Base-by-base conservation (phyloP, 2,113 vertebrate species). In the Gadus chalcogrammus region DNA sequence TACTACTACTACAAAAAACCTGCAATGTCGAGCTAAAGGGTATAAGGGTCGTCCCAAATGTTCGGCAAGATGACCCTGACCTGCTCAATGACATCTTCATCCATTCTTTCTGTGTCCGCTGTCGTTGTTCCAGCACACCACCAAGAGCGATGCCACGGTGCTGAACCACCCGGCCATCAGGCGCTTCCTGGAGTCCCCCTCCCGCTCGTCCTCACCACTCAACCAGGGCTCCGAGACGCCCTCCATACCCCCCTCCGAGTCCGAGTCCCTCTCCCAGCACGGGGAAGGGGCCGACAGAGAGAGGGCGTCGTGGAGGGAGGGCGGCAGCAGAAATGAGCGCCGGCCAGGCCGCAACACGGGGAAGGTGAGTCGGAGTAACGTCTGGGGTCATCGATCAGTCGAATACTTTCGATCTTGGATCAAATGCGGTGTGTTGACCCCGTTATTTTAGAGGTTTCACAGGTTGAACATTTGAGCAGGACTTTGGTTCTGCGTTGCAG, bases 81-180 rank as follows among this genome's bases (percentile, higher is more conserved):
- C 42, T 9, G 42, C 42, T 48, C 2, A 48, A 48, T 48, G 42
- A 35, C 12, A 8, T 48, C 42, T 48, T 11, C 1, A 48, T 48
- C 8, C 8, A 48, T 48, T 9, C 8, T 15, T 35, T 67, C 3
- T 15, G 75, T 4, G 64, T 22, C 81, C 59, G 42, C 12, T 7
- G 42, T 42, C 12, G 42, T 42, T 42, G 42, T 77, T 18, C 15
- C 17, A 85, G 63, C 82, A 98, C 92, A 88, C 90, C 13, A 85
- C 93, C 53, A 96, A 94, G 84, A 89, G 90, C 27, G 97, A 99
- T 79, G 64, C 93, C 0, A 93, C 93, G 24, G 91, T 94, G 82
- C 90, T 99, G 76, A 98, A 99, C 88, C 97, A 99, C 85, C 97
- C 97, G 60, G 95, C 97, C 78, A 95, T 99, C 86, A 95, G 96